Conservation (phyloP, 2,113 vertebrate species). For the Heterotis niloticus region DNA sequence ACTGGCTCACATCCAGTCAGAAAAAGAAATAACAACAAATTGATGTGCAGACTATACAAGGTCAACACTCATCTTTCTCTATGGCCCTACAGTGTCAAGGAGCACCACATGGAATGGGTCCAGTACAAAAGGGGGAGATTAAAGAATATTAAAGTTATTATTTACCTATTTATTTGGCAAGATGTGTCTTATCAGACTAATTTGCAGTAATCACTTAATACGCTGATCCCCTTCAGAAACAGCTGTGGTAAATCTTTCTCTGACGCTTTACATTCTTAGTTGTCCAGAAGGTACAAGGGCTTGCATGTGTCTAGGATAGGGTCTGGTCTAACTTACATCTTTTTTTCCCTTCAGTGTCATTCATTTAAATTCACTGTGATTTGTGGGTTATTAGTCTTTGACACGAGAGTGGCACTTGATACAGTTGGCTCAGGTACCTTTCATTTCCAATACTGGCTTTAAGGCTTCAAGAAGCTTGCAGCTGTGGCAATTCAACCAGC, state of each 20-base stretch:
- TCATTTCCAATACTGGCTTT: slow-evolving; percentile 41
- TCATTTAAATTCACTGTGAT: slow-evolving; percentile 43
- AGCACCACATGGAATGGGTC: too few species aligned
- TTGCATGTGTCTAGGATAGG: slow-evolving; percentile 32
- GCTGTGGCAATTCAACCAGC: slow-evolving; percentile 15
- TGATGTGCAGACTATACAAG: too few species aligned
- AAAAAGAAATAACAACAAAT: too few species aligned
- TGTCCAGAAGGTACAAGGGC: slow-evolving; percentile 20
- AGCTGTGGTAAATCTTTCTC: background rate
- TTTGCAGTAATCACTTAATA: too few species aligned
- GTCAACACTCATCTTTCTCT: too few species aligned
- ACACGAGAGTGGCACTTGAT: slow-evolving; percentile 45
- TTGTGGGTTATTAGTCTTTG: slow-evolving; percentile 45
- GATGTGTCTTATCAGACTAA: too few species aligned
- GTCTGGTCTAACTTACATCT: slow-evolving; percentile 24
- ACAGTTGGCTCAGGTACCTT: slow-evolving; percentile 44
- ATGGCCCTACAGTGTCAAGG: too few species aligned
- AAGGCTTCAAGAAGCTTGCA: background rate
- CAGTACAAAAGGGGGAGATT: too few species aligned
- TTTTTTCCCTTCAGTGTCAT: slow-evolving; percentile 28
- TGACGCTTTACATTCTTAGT: background rate
- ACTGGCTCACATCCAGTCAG: too few species aligned
- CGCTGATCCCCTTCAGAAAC: background rate
- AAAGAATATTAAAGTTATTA: too few species aligned
- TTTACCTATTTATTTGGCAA: too few species aligned